Percentiles rank a stretch among this genome's conserved stretches.
Conservation (phyloP, 2,113 vertebrate genomes). For the Heptranchias perlo region DNA sequence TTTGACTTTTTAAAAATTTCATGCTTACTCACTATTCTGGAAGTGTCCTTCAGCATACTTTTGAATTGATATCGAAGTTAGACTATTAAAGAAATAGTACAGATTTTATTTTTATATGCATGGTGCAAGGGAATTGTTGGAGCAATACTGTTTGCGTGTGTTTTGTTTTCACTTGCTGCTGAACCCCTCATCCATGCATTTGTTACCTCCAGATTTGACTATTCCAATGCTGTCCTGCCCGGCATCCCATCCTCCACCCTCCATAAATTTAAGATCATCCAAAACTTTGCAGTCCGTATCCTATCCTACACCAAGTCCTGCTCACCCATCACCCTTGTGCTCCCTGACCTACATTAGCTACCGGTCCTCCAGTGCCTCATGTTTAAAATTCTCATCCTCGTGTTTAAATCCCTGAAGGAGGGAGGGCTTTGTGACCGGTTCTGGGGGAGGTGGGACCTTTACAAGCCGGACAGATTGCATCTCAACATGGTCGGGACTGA, state of each 20-base stretch:
- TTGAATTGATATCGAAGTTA: too few species aligned
- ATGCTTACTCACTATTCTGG: too few species aligned
- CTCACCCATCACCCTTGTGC: background rate
- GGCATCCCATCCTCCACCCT: background rate
- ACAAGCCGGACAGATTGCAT: too few species aligned
- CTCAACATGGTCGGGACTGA: too few species aligned
- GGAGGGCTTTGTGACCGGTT: too few species aligned
- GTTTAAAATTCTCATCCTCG: too few species aligned
- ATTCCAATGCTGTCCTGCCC: background rate
- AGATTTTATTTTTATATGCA: background rate
- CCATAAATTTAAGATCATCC: background rate
- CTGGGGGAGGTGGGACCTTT: too few species aligned
- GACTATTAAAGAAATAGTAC: too few species aligned
- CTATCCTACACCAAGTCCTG: background rate
- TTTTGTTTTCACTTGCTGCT: background rate
- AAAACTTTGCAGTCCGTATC: too few species aligned
- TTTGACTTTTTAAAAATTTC: too few species aligned
- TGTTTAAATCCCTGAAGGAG: too few species aligned
- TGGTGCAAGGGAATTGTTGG: background rate
- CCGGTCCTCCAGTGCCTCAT: background rate
- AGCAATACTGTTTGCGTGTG: background rate
- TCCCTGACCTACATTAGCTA: background rate
- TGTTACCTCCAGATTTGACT: background rate
- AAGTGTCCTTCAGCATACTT: background rate
- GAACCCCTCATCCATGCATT: too few species aligned